Evolutionary conservation across 2,113 vertebrate genomes (phyloP), one percentile per base, ranked within the genome.

Genomic region (Plotosus lineatus): DNA sequence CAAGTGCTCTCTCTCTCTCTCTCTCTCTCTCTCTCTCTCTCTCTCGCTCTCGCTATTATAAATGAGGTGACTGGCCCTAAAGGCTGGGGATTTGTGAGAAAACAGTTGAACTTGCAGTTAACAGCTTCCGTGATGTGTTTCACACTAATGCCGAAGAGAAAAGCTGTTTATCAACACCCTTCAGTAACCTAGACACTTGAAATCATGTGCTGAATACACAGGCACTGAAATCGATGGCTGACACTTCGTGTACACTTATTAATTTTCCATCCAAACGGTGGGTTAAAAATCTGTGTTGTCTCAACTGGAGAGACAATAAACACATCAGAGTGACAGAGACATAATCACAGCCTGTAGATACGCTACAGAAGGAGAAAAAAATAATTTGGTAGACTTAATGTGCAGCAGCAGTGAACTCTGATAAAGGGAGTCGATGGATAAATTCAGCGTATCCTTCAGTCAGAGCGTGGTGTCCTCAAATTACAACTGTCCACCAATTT

Each of bases 361-460:
- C 74, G 56, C 21, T 51, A 84, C 83, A 56, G 31, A 44, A 40
- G 55, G 38, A 79, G 55, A 17, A 42, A 77, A 38, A 17, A 21
- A 26, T 82, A 21, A 69, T 48, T 51, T 44, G 26, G 15, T 53
- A 77, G 68, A 79, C 75, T 63, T 85, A 85, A 87, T 84, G 82
- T n/a, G n/a, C n/a, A 66, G 68, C 82, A 68, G 50, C 74, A 36
- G 21, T n/a, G n/a, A n/a, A n/a, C n/a, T n/a, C n/a, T n/a, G n/a
- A n/a, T n/a, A n/a, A n/a, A n/a, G n/a, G n/a, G n/a, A n/a, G n/a
- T n/a, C 60, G 40, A n/a, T 72, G 63, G 79, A 82, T 74, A 83
- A 85, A 82, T 83, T 69, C 74, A 73, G 85, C 75, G 61, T 74
- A 81, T 87, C 83, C 65, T 71, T 82, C 83, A 77, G 84, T 85